Conservation (phyloP, 2,888 invertebrate genomes). For the Leptura quadrifasciata region DNA sequence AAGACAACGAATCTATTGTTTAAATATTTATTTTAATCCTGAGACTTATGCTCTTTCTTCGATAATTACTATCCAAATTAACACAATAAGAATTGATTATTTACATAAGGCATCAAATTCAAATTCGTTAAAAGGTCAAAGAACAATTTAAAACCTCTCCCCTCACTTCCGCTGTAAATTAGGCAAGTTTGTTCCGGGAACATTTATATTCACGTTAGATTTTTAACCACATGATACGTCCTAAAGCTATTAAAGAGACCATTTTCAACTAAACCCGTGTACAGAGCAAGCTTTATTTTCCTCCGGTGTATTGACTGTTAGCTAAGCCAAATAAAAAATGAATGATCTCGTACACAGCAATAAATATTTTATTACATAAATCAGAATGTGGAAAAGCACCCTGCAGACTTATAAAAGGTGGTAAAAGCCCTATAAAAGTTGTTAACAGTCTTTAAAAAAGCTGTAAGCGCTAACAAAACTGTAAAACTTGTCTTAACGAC, state of each 20-base stretch:
- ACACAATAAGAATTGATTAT: neutral
- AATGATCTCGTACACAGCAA: neutral
- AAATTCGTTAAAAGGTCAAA: too few relatives aligned
- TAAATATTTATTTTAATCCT: neutral
- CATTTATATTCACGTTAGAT: too few relatives aligned
- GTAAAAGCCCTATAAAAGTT: conserved; percentile 26
- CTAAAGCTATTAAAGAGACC: too few relatives aligned
- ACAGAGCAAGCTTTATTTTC: neutral
- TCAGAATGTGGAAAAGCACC: conserved; percentile 16
- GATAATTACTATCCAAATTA: neutral
- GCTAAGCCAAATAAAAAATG: neutral
- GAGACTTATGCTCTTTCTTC: neutral
- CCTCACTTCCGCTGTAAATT: too few relatives aligned
- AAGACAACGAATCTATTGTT: neutral
- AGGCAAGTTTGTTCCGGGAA: too few relatives aligned
- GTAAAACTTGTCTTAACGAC: conserved; percentile 32
- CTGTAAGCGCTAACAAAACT: conserved; percentile 26
- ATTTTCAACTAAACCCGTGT: neutral
- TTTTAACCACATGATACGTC: too few relatives aligned
- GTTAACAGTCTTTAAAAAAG: conserved; percentile 31
- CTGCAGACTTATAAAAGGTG: conserved; percentile 12
- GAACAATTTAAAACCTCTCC: too few relatives aligned
- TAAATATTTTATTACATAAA: conserved; percentile 24
- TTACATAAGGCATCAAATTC: too few relatives aligned
- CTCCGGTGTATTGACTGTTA: neutral